Evolutionary conservation across 2,113 vertebrate genomes (phyloP), one percentile per base, ranked within the genome.

Genomic region (Motacilla tschutschensis): DNA sequence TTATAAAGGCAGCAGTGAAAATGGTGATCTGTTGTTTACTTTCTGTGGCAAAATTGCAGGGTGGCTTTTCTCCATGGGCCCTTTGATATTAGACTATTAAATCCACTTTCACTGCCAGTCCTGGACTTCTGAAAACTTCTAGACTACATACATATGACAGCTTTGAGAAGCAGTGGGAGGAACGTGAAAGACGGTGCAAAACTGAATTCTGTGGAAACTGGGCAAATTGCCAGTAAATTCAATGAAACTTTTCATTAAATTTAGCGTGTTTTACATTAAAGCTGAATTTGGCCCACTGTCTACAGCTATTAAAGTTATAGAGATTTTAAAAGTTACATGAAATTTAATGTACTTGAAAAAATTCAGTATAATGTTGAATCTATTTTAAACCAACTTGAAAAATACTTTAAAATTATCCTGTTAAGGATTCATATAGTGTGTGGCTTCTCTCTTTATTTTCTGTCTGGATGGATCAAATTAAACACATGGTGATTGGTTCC

Each of bases 151-250:
- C 36, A 66, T 54, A 63, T 82, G 81, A 82, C 78, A 89, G 72
- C 71, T 88, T 50, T 82, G 64, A 93, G 87, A 88, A 88, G 53
- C 31, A 82, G 78, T 65, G 46, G 75, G 69, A 89, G 38, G 63
- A 88, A 88, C 70, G 78, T 74, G 80, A 86, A 92, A 92, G 87
- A 87, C 63, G 7, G 13, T 36, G 67, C 64, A 89, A 72, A 89
- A 63, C 81, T 33, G 64, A 88, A 63, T 88, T 85, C 64, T 86
- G 59, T 83, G 78, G 75, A 67, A 84, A 38, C 55, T 91, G 78
- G 84, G 81, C 71, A 88, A 91, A 86, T 93, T 88, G 66, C 80
- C 92, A 88, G 57, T 44, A 86, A 79, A 92, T 81, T 93, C 80
- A 90, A 71, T 79, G 78, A 85, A 81, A 63, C 75, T 84, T 93